A percentile compares a stretch with the other conserved stretches of the same genome.
phyloP scores from a whole-genome alignment of 2,888 invertebrate species.

The Flexamia atlantica region DNA sequence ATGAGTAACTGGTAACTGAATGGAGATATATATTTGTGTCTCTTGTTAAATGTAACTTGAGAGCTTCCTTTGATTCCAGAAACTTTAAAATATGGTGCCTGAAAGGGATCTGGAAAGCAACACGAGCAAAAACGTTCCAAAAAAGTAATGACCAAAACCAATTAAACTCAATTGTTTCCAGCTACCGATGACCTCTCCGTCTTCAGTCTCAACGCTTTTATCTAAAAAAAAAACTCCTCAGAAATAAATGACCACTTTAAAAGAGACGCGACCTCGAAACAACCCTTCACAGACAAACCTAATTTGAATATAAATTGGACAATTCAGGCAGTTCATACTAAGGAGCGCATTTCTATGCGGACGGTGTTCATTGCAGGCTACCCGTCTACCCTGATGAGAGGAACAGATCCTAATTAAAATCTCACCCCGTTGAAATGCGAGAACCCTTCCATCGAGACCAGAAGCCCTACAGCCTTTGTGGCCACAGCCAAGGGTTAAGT shows the following conservation, averaged over 20 bases:
- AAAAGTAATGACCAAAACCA: too few species aligned
- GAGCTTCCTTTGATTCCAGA: too few species aligned
- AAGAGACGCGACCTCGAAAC: not conserved
- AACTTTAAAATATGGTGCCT: too few species aligned
- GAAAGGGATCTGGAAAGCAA: too few species aligned
- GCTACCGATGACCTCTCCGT: too few species aligned
- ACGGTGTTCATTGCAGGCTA: not conserved
- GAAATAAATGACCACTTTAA: not conserved
- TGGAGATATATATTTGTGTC: too few species aligned
- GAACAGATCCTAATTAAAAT: conserved; percentile 7
- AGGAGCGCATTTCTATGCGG: conserved; percentile 11
- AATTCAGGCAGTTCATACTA: not conserved
- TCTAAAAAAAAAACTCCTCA: not conserved
- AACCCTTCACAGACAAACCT: conserved; percentile 19
- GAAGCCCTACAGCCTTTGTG: conserved; percentile 12
- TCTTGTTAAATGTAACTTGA: too few species aligned
- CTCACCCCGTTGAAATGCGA: conserved; percentile 8
- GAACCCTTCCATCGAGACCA: not conserved
- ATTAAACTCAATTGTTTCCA: too few species aligned
- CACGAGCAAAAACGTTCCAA: too few species aligned
- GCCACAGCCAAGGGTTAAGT: not conserved
- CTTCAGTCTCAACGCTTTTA: too few species aligned
- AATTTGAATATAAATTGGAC: not conserved
- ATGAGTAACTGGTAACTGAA: too few species aligned
- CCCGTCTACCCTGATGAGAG: not conserved